Evolutionary conservation across 2,888 invertebrate species (phyloP), one percentile per base, ranked within the genome.

Genomic region (Invenusta paracnida): DNA sequence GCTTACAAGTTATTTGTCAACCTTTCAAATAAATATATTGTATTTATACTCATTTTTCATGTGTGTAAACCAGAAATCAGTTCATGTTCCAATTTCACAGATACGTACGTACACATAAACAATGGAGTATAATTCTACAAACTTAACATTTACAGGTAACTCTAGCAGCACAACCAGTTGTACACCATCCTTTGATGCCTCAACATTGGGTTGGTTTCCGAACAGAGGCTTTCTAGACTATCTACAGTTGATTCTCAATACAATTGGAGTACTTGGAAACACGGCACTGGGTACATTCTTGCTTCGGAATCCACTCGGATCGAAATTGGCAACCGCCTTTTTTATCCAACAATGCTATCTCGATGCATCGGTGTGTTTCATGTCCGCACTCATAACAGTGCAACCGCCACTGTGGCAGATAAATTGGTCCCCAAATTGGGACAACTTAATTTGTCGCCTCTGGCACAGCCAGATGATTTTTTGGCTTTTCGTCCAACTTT

Each of bases 391-490:
- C 5, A 27, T 83, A 13, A 67, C 31, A 27, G 11, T 85, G 1
- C 85, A 85, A 30, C 83, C 83, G 17, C 2, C 27, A n/a, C 29
- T 5, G 11, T 85, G 85, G 85, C 85, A 29, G 5, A 23, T 67
- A 1, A n/a, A n/a, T n/a, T 5, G 73, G 0, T 27, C 25, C 30
- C 2, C 2, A 5, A 81, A 11, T 17, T 25, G 5, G 5, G 82
- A 82, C 29, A 27, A 82, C 23, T 23, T 82, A 5, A 28, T 27
- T 23, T 85, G 85, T 84, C 81, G 29, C 25, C 1, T 82, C 1
- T 85, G 85, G 85, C 85, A 84, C 29, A 85, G 85, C 84, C 82
- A 30, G 25, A 28, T 84, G 11, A 5, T 29, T 11, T 85, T 29
- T 27, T 83, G 81, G 81, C 25, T 85, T 1, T 30, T n/a, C 29